A percentile compares a stretch with the other conserved stretches of the same genome.
Conservation (phyloP, 92 coral and sea anemone species). For the Phymanthus crucifer region DNA sequence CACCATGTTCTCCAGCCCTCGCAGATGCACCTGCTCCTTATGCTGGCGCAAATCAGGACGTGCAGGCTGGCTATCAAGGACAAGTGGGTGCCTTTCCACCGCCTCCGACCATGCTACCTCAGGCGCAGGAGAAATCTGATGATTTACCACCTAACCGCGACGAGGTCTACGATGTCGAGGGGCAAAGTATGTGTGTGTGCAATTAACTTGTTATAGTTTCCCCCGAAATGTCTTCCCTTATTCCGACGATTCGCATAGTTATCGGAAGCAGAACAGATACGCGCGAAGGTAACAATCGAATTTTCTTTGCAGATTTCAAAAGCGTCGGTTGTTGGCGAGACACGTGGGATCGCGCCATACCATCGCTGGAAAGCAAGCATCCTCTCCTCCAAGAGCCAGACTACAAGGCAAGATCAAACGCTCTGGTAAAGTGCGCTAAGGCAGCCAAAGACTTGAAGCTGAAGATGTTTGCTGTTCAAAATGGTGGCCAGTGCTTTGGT, state of each 20-base stretch:
- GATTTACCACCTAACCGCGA: conserved; percentile 60
- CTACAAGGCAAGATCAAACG: conserved; percentile 90
- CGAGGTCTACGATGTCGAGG: conserved; percentile 52
- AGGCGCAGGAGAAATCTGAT: conserved; percentile 9
- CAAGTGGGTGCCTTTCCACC: conserved; percentile 34
- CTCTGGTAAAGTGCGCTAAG: conserved; percentile 94
- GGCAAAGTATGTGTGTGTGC: conserved; percentile 29
- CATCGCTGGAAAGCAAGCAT: conserved; percentile 84
- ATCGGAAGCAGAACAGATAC: too few relatives aligned
- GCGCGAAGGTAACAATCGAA: neutral
- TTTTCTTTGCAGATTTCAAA: conserved; percentile 63
- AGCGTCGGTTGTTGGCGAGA: conserved; percentile 98
- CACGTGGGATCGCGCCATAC: conserved; percentile 84
- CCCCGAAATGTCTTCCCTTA: neutral
- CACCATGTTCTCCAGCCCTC: conserved; percentile 10
- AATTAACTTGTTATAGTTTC: neutral
- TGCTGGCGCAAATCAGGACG: conserved; percentile 1
- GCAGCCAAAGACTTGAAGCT: conserved; percentile 73
- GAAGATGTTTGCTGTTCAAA: conserved; percentile 84
- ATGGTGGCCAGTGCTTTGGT: conserved; percentile 98
- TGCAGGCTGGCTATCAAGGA: conserved; percentile 34
- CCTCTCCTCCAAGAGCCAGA: conserved; percentile 79
- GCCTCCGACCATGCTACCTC: conserved; percentile 25
- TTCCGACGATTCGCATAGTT: too few relatives aligned
- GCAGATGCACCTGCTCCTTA: neutral